Evolutionary conservation across 2,797 vertebrate genomes (phyloP).

Genomic region (Notolabrus celidotus): DNA sequence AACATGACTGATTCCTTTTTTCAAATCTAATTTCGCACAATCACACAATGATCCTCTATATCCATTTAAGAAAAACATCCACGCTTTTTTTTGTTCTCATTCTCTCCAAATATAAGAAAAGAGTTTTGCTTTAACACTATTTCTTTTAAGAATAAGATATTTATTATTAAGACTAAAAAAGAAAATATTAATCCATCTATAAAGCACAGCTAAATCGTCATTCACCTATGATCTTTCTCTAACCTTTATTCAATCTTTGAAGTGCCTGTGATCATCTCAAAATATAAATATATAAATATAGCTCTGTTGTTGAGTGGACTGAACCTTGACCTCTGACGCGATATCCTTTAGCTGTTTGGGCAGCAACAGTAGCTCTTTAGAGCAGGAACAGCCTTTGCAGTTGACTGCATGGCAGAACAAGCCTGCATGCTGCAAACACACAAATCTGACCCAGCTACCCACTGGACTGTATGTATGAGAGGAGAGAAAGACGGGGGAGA

Average conservation of each 20-base stretch:
- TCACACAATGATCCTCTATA: no score
- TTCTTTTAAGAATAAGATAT: no score
- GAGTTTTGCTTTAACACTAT: no score
- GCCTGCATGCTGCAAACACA: constrained; percentile 74
- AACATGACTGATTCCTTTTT: no score
- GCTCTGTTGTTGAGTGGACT: background rate
- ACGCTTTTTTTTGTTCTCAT: no score
- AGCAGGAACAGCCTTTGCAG: constrained; percentile 64
- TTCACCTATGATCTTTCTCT: background rate
- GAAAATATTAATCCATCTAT: background rate
- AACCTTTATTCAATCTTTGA: background rate
- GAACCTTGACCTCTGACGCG: background rate
- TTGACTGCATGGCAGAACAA: constrained; percentile 74
- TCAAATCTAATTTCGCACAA: no score
- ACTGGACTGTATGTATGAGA: constrained; percentile 81
- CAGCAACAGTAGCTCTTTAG: constrained; percentile 57
- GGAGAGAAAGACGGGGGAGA: constrained; percentile 50
- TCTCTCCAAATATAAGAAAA: no score
- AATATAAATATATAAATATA: constrained; percentile 15
- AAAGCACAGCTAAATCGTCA: background rate
- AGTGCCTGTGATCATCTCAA: background rate
- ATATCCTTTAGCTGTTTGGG: constrained; percentile 40
- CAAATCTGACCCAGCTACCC: constrained; percentile 85
- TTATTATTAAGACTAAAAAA: no score
- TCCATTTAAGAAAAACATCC: no score